A percentile compares a stretch with the other conserved stretches of the same genome.
phyloP scores from a whole-genome alignment of 2,888 invertebrate genomes.

The Mantis religiosa region DNA sequence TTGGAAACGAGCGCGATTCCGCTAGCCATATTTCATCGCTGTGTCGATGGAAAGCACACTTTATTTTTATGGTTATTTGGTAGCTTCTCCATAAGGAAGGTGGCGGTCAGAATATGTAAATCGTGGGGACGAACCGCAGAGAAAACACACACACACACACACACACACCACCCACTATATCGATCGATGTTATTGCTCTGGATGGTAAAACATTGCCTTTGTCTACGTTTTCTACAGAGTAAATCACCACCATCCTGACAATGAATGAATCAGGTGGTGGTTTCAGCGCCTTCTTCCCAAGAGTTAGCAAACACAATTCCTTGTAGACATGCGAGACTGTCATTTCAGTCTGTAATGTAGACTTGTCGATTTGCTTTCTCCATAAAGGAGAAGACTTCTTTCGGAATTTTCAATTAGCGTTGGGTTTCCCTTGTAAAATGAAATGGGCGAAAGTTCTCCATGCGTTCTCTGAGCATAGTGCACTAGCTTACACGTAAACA shows the following conservation, averaged over 20 bases:
- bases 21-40: neutral
- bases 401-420: neutral
- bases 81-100: neutral
- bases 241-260: neutral
- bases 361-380: neutral
- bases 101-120: neutral
- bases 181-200: neutral
- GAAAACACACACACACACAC: too few species aligned
- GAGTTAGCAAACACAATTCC: neutral
- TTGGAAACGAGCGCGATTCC: neutral
- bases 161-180: neutral
- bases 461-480: neutral
- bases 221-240: neutral
- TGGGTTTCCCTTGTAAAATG: neutral
- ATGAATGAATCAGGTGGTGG: neutral
- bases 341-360: neutral
- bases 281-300: neutral
- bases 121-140: neutral
- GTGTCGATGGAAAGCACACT: neutral
- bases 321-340: neutral
- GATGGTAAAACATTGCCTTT: neutral
- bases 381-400: neutral
- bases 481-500: too few species aligned
- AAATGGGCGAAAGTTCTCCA: neutral
- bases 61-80: neutral